phyloP scores from a whole-genome alignment of 2,797 vertebrate species.

The Mareca penelope region DNA sequence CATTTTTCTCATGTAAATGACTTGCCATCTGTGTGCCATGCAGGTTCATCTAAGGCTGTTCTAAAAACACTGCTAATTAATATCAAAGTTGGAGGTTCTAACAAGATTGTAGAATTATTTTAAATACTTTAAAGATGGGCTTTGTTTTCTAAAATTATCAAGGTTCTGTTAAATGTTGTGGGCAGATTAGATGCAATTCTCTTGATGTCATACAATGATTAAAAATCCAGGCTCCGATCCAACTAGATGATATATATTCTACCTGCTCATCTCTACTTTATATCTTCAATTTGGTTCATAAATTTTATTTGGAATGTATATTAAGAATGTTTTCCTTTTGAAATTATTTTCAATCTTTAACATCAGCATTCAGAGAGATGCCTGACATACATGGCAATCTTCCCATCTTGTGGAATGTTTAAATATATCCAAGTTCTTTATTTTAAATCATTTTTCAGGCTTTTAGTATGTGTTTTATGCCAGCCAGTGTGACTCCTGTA shows the following conservation, averaged over 20 bases:
- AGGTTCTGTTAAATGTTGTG: neutral
- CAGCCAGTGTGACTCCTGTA: neutral
- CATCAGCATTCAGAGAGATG: neutral
- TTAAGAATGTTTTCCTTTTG: neutral
- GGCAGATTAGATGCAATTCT: neutral
- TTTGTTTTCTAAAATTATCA: neutral
- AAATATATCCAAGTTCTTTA: neutral
- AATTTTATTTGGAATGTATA: neutral
- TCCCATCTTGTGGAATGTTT: neutral
- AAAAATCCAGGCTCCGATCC: neutral
- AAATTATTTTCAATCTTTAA: neutral
- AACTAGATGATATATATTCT: neutral
- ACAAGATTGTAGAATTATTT: neutral
- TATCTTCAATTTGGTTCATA: neutral
- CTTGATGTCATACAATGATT: neutral
- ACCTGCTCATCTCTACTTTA: neutral
- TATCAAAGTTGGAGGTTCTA: constrained; percentile 33
- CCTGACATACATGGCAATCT: neutral
- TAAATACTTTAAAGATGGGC: neutral
- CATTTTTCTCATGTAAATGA: constrained; percentile 74
- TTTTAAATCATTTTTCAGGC: neutral
- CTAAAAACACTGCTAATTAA: constrained; percentile 45
- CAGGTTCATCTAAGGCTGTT: constrained; percentile 58
- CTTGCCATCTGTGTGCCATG: constrained; percentile 71
- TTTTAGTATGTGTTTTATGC: neutral